Evolutionary conservation across 2,113 vertebrate genomes (phyloP), one percentile per base, ranked within the genome.

Genomic region (Cyprinodon brontotheroides): DNA sequence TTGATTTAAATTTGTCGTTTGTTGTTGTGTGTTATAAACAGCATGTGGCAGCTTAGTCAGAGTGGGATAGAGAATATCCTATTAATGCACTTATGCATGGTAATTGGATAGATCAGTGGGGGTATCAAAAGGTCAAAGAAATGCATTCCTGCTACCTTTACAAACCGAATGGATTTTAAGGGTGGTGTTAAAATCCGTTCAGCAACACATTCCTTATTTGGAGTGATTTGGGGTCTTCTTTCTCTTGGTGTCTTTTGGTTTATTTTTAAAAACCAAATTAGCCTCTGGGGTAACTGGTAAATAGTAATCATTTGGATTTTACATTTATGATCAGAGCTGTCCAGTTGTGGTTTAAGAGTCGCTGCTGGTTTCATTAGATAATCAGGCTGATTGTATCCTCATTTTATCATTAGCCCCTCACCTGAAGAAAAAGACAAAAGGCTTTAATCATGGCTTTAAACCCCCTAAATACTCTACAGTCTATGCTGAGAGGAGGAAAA

Each of bases 81-180:
- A 57, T 53, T n/a, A 53, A 53, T 53, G 17, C 20, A 20, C 8
- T 53, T 72, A 62, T 78, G 80, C 74, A 43, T 5, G 7, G 43
- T 69, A 62, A 65, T 43, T 11, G 10, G 45, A 59, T 41, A 57
- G 59, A 68, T 59, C 43, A 40, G 6, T 29, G 22, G 59, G 57
- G 68, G 41, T 20, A 57, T 65, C 37, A 37, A 17, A 68, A 20
- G 65, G 53, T 84, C 37, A 67, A 67, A 81, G 69, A 61, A 79
- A 17, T 22, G 3, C 13, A 68, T 83, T 37, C 72, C 75, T 57
- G 50, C 50, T 20, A 57, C 50, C 6, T 20, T 57, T 20, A 57
- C 20, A 57, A 7, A n/a, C 20, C 50, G 6, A n/a, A n/a, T 7
- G 14, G 7, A 20, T 53, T 57, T 20, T n/a, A 15, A 15, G 15